Evolutionary conservation across 1,140 invertebrate species (phyloP).

Genomic region (Choristoneura fumiferana): DNA sequence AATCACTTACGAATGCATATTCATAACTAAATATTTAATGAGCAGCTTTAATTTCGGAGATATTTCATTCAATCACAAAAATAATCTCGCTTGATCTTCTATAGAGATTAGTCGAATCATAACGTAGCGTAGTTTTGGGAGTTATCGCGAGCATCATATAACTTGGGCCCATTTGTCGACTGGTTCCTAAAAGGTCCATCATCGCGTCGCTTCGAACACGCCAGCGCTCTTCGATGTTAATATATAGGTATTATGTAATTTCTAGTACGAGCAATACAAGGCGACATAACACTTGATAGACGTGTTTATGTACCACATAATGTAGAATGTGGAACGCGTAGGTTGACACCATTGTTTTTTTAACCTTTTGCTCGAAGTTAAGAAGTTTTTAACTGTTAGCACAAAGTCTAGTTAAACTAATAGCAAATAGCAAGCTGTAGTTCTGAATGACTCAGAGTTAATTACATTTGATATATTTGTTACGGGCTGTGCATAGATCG

Average conservation of each 20-base stretch:
- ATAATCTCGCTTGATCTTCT: too few relatives aligned
- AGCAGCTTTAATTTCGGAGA: neutral
- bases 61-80: too few relatives aligned
- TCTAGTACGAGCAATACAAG: neutral
- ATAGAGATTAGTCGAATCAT: too few relatives aligned
- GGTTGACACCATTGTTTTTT: too few relatives aligned
- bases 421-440: too few relatives aligned
- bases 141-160: conserved; percentile 20
- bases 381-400: too few relatives aligned
- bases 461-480: too few relatives aligned
- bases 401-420: too few relatives aligned
- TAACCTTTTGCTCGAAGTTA: too few relatives aligned
- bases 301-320: neutral
- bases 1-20: conserved; percentile 1
- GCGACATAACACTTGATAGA: neutral
- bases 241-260: conserved; percentile 24
- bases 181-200: conserved; percentile 46
- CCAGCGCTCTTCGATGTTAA: conserved; percentile 28
- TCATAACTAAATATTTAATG: neutral
- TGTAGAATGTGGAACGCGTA: neutral
- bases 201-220: conserved; percentile 33
- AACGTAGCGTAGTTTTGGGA: too few relatives aligned
- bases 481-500: too few relatives aligned
- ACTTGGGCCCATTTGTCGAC: conserved; percentile 35
- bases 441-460: too few relatives aligned